Evolutionary conservation across 2,113 vertebrate genomes (phyloP).

Genomic region (Furnarius figulus): DNA sequence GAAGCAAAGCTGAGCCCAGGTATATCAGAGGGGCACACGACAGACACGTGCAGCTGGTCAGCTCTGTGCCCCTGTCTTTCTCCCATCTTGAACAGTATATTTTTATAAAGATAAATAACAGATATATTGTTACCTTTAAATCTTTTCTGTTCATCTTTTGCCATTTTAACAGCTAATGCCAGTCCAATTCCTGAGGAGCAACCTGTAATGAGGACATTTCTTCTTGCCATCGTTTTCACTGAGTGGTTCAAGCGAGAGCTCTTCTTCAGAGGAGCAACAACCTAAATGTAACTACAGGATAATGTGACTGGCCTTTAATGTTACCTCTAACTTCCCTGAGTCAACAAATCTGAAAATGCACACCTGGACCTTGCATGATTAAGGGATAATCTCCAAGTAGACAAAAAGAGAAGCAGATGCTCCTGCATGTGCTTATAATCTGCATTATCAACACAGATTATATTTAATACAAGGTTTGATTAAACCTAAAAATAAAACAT

Average conservation of each 20-base stretch:
- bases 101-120: neutral
- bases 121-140: slow-evolving; percentile 82
- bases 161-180: slow-evolving; percentile 81
- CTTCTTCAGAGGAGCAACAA: neutral
- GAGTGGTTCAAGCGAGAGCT: neutral
- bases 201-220: slow-evolving; percentile 85
- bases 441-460: neutral
- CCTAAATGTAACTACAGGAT: neutral
- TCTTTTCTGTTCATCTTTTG: slow-evolving; percentile 85
- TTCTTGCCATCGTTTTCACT: slow-evolving; percentile 75
- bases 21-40: neutral
- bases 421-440: slow-evolving; percentile 40
- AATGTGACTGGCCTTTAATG: slow-evolving; percentile 12
- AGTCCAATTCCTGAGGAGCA: slow-evolving; percentile 88
- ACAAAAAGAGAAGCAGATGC: slow-evolving; percentile 35
- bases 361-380: slow-evolving; percentile 49
- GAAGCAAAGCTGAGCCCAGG: neutral
- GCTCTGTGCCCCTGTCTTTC: neutral
- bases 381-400: slow-evolving; percentile 66
- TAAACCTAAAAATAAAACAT: neutral
- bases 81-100: neutral
- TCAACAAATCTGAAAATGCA: slow-evolving; percentile 60
- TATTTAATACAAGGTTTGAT: neutral
- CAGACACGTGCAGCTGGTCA: neutral
- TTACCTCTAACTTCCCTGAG: slow-evolving; percentile 46